Evolutionary conservation across 1,140 invertebrate genomes (phyloP).

Genomic region (Platorchestia sp.): DNA sequence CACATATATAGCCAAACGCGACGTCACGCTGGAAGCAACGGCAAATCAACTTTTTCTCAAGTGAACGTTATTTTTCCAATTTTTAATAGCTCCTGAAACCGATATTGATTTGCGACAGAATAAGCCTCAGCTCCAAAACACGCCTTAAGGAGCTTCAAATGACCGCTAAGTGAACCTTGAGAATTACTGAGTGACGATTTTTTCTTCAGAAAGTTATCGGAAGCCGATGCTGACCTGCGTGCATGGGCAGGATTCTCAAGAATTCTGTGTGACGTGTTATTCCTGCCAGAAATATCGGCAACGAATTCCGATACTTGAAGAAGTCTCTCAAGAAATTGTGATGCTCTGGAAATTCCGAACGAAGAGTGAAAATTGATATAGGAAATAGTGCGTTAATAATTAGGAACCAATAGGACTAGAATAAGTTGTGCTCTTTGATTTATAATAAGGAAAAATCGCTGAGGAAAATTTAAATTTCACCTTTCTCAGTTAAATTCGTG

Average conservation of each 20-base stretch:
- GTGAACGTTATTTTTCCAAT: too few species aligned
- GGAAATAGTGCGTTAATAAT: neutral
- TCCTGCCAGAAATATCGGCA: neutral
- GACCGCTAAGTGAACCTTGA: neutral
- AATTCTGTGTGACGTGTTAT: neutral
- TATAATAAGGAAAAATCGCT: neutral
- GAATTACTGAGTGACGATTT: neutral
- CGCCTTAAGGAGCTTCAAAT: neutral
- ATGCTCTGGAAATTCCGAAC: neutral
- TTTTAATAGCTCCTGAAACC: neutral
- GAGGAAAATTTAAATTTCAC: neutral
- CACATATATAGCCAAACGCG: too few species aligned
- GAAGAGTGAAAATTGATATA: neutral
- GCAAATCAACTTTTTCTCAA: too few species aligned
- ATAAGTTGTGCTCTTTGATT: neutral
- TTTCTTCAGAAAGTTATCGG: neutral
- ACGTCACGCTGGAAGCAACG: too few species aligned
- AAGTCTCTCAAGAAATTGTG: neutral
- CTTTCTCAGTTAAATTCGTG: too few species aligned
- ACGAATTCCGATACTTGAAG: neutral
- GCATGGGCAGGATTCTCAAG: neutral
- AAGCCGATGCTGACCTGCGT: neutral
- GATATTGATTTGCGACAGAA: neutral
- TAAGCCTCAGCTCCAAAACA: neutral
- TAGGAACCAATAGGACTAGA: neutral